phyloP scores from a whole-genome alignment of 2,888 invertebrate species.

The Philaethria dido region DNA sequence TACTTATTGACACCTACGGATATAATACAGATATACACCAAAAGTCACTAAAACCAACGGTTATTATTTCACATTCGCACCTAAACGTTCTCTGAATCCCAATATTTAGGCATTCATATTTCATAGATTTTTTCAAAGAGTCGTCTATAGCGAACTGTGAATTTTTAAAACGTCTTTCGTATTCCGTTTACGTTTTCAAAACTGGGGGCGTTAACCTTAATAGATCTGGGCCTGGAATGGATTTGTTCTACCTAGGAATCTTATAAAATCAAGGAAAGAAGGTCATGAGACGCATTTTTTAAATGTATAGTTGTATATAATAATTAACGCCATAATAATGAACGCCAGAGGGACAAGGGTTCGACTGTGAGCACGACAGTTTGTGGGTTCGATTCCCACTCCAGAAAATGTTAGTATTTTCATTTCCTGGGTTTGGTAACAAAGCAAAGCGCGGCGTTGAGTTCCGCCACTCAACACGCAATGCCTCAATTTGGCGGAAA shows the following conservation, averaged over 20 bases:
- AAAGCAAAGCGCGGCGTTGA: too few relatives aligned
- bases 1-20: too few relatives aligned
- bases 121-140: slow-evolving; percentile 32
- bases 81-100: slow-evolving; percentile 8
- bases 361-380: too few relatives aligned
- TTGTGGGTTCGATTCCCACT: too few relatives aligned
- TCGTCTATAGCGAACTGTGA: slow-evolving; percentile 26
- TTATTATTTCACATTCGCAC: not conserved
- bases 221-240: slow-evolving; percentile 17
- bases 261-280: not conserved
- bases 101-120: slow-evolving; percentile 27
- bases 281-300: not conserved
- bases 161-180: slow-evolving; percentile 33
- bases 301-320: too few relatives aligned
- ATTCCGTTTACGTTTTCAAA: slow-evolving; percentile 37
- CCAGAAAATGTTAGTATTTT: too few relatives aligned
- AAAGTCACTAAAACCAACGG: not conserved
- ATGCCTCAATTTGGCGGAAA: too few relatives aligned
- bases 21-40: not conserved
- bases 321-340: too few relatives aligned
- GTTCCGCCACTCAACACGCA: too few relatives aligned
- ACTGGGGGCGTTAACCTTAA: slow-evolving; percentile 30
- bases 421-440: too few relatives aligned
- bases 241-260: not conserved
- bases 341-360: too few relatives aligned